Percentiles rank a stretch among this genome's conserved stretches.
These are phyloP conservation scores for Serripes groenlandicus DNA, from an alignment of 2,888 invertebrate species.

Conservation along the genomic window DNA sequence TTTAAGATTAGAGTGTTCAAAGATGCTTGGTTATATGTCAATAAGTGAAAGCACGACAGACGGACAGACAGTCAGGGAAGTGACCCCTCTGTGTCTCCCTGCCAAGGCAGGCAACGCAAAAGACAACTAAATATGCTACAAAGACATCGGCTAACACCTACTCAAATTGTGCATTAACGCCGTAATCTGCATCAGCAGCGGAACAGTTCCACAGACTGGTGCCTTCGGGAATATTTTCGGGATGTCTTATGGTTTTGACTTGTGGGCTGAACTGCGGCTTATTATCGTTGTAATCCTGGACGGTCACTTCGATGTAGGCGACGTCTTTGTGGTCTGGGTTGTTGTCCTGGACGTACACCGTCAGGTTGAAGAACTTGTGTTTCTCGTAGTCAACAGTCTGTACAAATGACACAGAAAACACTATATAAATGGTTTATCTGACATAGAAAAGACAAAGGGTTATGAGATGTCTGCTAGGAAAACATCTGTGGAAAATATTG, in stretches of 20 bases:
- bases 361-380: constrained; percentile 83
- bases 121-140: too few relatives aligned
- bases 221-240: constrained; percentile 96
- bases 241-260: constrained; percentile 90
- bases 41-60: too few relatives aligned
- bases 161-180: constrained; percentile 88
- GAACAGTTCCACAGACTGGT: constrained; percentile 96
- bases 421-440: too few relatives aligned
- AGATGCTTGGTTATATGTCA: too few relatives aligned
- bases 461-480: too few relatives aligned
- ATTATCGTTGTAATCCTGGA: constrained; percentile 99
- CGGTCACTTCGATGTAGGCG: constrained; percentile 98
- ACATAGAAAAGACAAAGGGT: too few relatives aligned
- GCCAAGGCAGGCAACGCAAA: too few relatives aligned
- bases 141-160: too few relatives aligned
- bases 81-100: too few relatives aligned
- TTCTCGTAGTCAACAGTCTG: constrained; percentile 84
- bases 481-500: too few relatives aligned
- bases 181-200: constrained; percentile 98
- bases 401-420: neutral
- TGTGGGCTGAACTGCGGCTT: constrained; percentile 93
- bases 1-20: too few relatives aligned
- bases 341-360: constrained; percentile 82
- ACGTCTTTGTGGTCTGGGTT: constrained; percentile 89
- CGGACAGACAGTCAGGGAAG: too few relatives aligned